Evolutionary conservation across 1,140 invertebrate species (phyloP).

Genomic region (Bombus terrestris): DNA sequence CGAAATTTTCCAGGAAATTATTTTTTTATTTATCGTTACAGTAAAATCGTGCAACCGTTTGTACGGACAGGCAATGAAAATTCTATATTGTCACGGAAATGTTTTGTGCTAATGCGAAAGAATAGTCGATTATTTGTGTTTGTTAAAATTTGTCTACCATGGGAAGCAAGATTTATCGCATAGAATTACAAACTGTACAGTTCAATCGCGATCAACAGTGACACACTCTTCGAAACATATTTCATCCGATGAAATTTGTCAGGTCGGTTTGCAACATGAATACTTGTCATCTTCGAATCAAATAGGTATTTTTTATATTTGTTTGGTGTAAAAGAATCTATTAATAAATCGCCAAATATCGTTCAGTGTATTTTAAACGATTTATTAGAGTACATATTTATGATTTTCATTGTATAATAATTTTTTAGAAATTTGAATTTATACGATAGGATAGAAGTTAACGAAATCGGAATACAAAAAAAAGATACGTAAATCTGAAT

Average conservation of each 20-base stretch:
- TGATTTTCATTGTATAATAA: too few relatives aligned
- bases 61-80: neutral
- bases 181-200: neutral
- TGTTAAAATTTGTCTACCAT: neutral
- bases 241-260: neutral
- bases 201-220: slow-evolving; percentile 18
- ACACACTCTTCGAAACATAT: neutral
- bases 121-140: neutral
- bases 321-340: neutral
- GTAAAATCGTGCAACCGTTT: neutral
- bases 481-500: too few relatives aligned
- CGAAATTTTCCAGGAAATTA: neutral
- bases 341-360: neutral
- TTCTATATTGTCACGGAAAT: neutral
- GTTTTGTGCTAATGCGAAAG: neutral
- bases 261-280: neutral
- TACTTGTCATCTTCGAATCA: neutral
- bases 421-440: too few relatives aligned
- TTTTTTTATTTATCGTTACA: neutral
- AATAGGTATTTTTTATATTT: neutral
- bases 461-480: too few relatives aligned
- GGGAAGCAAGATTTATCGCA: neutral
- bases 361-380: neutral
- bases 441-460: too few relatives aligned
- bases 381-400: neutral